Evolutionary conservation across 2,797 vertebrate genomes (phyloP).

Genomic region (Anomalospiza imberbis): DNA sequence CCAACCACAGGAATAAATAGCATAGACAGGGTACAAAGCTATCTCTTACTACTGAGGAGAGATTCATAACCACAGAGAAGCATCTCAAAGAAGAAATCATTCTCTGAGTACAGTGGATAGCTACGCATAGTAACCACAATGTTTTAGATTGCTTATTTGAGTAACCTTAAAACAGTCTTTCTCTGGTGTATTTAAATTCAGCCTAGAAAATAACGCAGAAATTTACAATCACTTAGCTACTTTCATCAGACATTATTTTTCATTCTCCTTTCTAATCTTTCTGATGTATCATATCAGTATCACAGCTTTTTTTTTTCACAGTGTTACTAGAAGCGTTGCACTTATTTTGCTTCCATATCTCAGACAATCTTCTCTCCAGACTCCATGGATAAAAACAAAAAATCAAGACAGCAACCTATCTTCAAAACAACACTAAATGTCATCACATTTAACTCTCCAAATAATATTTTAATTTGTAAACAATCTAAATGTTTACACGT

Average conservation of each 20-base stretch:
- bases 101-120: neutral
- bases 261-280: neutral
- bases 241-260: neutral
- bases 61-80: neutral
- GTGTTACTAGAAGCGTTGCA: neutral
- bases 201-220: neutral
- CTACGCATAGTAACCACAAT: neutral
- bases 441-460: neutral
- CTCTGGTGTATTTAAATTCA: neutral
- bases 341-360: neutral
- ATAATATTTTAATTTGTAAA: neutral
- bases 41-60: neutral
- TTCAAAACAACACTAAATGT: neutral
- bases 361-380: neutral
- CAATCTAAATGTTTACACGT: neutral
- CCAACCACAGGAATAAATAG: neutral
- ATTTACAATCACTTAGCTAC: neutral
- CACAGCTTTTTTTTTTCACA: too few species aligned
- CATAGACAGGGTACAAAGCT: neutral
- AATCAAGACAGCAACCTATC: neutral
- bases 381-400: neutral
- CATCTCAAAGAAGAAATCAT: neutral
- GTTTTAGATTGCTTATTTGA: neutral
- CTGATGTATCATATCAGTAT: neutral
- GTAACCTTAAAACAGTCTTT: neutral